These are phyloP conservation scores for Porites evermanni DNA, from an alignment of 92 coral and sea anemone genomes.

Conservation along the genomic window DNA sequence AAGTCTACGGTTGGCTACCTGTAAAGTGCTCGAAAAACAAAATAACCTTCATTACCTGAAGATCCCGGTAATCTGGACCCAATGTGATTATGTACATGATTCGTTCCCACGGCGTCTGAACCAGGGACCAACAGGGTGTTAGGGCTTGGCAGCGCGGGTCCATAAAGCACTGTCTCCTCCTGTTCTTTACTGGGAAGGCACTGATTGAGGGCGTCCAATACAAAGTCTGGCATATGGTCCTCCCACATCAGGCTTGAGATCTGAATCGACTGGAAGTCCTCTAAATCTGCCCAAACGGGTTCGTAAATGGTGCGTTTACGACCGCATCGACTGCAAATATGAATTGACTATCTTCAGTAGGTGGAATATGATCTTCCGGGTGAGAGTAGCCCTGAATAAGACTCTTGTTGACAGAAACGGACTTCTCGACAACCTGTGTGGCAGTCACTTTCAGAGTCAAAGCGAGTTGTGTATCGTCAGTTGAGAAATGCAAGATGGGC, in stretches of 20 bases:
- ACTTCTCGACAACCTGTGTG: too few species aligned
- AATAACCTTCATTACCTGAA: conserved; percentile 1
- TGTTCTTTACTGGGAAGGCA: conserved; percentile 86
- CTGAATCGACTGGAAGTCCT: conserved; percentile 88
- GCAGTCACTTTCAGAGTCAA: too few species aligned
- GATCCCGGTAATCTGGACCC: conserved; percentile 18
- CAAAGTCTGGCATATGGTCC: conserved; percentile 99
- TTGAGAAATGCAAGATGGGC: too few species aligned
- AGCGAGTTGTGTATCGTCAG: too few species aligned
- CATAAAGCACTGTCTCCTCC: conserved; percentile 61
- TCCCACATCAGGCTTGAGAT: conserved; percentile 98
- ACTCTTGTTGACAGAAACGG: too few species aligned
- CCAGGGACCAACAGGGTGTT: conserved; percentile 56
- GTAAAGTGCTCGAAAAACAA: background rate
- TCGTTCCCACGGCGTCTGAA: background rate
- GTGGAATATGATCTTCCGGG: too few species aligned
- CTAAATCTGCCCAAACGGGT: conserved; percentile 92
- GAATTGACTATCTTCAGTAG: background rate
- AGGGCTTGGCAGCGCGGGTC: conserved; percentile 39
- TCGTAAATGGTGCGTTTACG: conserved; percentile 80
- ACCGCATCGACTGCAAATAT: conserved; percentile 71
- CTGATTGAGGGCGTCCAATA: conserved; percentile 87
- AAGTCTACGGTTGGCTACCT: background rate
- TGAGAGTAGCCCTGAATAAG: too few species aligned
- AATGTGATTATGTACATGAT: conserved; percentile 25